These are phyloP conservation scores for Calliopsis andreniformis DNA, from an alignment of 1,140 invertebrate genomes.

Conservation along the genomic window DNA sequence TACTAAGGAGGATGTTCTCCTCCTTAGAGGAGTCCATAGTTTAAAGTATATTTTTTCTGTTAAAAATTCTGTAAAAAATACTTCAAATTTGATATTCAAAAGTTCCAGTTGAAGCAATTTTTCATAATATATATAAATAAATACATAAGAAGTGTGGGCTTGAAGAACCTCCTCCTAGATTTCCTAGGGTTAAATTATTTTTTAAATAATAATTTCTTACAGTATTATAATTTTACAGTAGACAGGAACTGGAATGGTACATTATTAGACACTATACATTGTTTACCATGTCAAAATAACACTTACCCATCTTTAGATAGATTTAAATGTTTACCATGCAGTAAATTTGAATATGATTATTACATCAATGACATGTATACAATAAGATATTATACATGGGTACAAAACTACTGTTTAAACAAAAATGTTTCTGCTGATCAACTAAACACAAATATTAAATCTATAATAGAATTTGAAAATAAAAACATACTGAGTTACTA, in stretches of 20 bases:
- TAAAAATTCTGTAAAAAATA: too few species aligned
- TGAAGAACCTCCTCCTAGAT: too few species aligned
- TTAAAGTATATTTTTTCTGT: too few species aligned
- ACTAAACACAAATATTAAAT: constrained; percentile 72
- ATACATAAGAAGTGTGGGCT: too few species aligned
- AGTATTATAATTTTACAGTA: constrained; percentile 70
- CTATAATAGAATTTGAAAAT: constrained; percentile 75
- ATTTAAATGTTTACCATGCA: constrained; percentile 78
- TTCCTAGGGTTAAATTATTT: not conserved
- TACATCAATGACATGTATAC: constrained; percentile 70
- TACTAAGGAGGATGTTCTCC: too few species aligned
- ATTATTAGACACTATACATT: constrained; percentile 72
- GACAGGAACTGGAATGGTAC: constrained; percentile 78
- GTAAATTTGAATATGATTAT: constrained; percentile 56
- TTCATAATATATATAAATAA: too few species aligned
- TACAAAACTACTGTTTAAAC: constrained; percentile 77
- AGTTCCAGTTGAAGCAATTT: too few species aligned
- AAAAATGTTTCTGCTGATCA: constrained; percentile 69
- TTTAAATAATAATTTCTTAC: constrained; percentile 1
- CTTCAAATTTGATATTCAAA: too few species aligned
- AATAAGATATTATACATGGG: constrained; percentile 59
- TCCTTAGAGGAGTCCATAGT: too few species aligned
- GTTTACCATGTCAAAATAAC: constrained; percentile 79
- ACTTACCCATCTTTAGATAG: constrained; percentile 76
- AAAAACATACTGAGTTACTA: constrained; percentile 79